A percentile compares a stretch with the other conserved stretches of the same genome.
phyloP scores from a whole-genome alignment of 2,113 vertebrate species.

The Colinus virginianus region DNA sequence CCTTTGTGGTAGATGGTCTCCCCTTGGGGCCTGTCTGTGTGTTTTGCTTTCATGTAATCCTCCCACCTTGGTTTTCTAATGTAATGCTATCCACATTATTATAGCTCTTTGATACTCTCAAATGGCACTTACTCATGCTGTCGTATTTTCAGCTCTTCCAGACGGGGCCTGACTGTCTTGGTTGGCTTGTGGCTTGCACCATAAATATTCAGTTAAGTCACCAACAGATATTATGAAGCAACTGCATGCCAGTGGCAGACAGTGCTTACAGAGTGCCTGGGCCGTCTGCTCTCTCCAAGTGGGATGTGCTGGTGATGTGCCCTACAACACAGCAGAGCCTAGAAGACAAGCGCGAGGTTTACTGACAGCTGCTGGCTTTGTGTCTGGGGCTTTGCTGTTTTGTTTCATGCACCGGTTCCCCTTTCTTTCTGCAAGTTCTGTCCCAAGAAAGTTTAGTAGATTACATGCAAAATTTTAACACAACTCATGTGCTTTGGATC shows the following conservation, averaged over 20 bases:
- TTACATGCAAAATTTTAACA: neutral
- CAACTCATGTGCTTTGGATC: neutral
- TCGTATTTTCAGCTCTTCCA: constrained; percentile 34
- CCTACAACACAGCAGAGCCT: neutral
- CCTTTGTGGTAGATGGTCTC: constrained; percentile 63
- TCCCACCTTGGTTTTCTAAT: constrained; percentile 66
- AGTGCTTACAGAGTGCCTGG: fast-evolving
- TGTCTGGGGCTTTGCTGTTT: neutral
- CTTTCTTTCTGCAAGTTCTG: neutral
- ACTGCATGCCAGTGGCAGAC: neutral
- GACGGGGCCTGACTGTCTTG: constrained; percentile 38
- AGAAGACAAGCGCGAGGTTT: neutral
- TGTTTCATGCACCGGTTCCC: neutral
- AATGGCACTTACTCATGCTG: constrained; percentile 53
- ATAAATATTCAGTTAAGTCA: constrained; percentile 52
- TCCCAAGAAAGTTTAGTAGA: neutral
- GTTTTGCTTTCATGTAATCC: constrained; percentile 69
- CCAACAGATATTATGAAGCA: neutral
- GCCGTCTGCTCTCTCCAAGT: neutral
- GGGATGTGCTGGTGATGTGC: neutral
- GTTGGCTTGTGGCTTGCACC: constrained; percentile 12
- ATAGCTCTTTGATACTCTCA: constrained; percentile 64
- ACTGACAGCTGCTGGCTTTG: neutral
- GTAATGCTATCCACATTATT: constrained; percentile 63
- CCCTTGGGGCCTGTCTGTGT: constrained; percentile 67